These are phyloP conservation scores for Malurus cyaneus DNA, from an alignment of 2,113 vertebrate genomes.

Conservation along the genomic window DNA sequence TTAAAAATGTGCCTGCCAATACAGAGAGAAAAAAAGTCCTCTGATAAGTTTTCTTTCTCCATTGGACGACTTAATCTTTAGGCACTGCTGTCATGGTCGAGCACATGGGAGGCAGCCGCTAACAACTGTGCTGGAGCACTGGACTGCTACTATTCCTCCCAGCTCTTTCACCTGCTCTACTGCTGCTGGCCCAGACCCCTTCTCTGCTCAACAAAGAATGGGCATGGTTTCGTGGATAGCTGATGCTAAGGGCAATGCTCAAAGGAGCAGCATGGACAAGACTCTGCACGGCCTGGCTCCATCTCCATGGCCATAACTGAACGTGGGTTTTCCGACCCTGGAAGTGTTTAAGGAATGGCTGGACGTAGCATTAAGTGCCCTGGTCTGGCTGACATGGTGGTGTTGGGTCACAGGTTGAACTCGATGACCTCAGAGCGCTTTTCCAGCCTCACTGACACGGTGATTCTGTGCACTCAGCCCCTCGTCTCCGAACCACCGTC, in stretches of 20 bases:
- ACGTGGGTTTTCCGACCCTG: background rate
- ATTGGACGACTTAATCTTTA: background rate
- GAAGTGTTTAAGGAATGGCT: background rate
- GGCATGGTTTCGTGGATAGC: accelerated
- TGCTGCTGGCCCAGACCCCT: background rate
- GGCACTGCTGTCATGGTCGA: background rate
- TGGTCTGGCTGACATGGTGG: background rate
- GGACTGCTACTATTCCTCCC: background rate
- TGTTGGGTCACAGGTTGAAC: background rate
- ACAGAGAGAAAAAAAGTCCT: background rate
- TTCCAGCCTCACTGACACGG: background rate
- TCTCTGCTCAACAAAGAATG: background rate
- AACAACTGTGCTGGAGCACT: background rate
- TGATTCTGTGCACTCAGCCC: background rate
- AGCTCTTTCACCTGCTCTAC: accelerated
- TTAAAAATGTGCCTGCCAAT: background rate
- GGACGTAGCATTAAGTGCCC: background rate
- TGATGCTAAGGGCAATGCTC: background rate
- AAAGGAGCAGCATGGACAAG: accelerated
- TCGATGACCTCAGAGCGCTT: background rate
- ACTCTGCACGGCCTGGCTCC: background rate
- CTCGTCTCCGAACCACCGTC: background rate
- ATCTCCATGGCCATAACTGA: accelerated
- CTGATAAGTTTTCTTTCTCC: background rate
- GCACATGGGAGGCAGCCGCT: background rate